Conservation (phyloP, 2,888 invertebrate species). For the Sesamia inferens region DNA sequence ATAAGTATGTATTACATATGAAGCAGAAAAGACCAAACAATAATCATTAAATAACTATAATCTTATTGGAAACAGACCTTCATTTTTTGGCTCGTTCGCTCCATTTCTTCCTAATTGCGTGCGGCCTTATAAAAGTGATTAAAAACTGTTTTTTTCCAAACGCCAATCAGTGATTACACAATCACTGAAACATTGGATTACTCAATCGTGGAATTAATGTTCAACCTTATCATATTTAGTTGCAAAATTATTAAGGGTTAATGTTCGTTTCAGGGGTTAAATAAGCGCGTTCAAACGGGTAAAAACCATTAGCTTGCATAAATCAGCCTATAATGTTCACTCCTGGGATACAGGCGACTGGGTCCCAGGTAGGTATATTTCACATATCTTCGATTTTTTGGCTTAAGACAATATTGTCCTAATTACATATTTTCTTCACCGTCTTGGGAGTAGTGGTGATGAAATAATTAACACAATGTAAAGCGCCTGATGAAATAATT, state of each 20-base stretch:
- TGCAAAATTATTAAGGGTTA: background rate
- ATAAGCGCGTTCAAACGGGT: no score
- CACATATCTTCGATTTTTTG: no score
- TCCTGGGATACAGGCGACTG: no score
- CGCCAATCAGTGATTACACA: constrained; percentile 31
- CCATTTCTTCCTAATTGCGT: constrained; percentile 53
- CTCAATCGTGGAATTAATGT: constrained; percentile 29
- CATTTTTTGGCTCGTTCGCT: constrained; percentile 29
- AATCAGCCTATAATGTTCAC: no score
- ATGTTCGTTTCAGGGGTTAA: background rate
- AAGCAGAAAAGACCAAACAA: background rate
- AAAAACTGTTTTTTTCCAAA: constrained; percentile 37
- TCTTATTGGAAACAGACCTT: constrained; percentile 26
- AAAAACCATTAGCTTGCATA: no score
- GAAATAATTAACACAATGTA: no score
- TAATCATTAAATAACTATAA: constrained; percentile 18
- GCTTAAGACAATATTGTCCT: no score
- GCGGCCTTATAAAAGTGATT: constrained; percentile 35
- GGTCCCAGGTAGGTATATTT: no score
- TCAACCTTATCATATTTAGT: constrained; percentile 20
- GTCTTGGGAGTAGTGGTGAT: no score
- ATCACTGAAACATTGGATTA: constrained; percentile 41
- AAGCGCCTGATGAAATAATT: no score
- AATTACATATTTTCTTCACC: no score
- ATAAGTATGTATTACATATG: background rate